These are phyloP conservation scores for Apamea monoglypha DNA, from an alignment of 2,888 invertebrate species.

Conservation along the genomic window DNA sequence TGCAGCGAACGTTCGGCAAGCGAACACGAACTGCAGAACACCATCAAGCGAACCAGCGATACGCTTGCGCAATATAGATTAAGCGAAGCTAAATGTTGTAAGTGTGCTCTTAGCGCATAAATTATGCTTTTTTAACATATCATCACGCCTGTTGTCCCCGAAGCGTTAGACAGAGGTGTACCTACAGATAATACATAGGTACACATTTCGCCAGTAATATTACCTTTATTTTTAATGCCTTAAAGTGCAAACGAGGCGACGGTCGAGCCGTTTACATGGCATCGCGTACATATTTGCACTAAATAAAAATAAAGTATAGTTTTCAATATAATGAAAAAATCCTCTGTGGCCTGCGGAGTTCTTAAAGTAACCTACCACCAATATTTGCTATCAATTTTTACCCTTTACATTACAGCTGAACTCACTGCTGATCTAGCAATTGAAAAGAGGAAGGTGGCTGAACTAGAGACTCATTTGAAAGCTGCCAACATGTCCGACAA, in stretches of 20 bases:
- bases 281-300: not conserved
- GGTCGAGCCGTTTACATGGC: not conserved
- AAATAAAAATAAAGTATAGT: not conserved
- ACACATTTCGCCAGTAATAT: not conserved
- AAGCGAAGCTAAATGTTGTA: constrained; percentile 70
- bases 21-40: constrained; percentile 56
- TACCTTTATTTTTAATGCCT: not conserved
- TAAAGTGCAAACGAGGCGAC: not conserved
- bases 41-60: constrained; percentile 39
- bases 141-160: not conserved
- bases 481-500: constrained; percentile 69
- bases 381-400: not conserved
- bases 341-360: no score
- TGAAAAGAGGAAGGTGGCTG: constrained; percentile 77
- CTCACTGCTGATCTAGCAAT: constrained; percentile 74
- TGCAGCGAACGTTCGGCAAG: constrained; percentile 55
- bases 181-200: not conserved
- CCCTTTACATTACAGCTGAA: constrained; percentile 69
- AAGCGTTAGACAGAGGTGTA: not conserved
- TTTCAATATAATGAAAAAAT: not conserved
- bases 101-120: not conserved
- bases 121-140: not conserved
- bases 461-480: constrained; percentile 76
- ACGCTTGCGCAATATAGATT: constrained; percentile 62
- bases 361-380: not conserved